Base-by-base conservation (phyloP, 2,113 vertebrate species). In the Melanerpes aurifrons region DNA sequence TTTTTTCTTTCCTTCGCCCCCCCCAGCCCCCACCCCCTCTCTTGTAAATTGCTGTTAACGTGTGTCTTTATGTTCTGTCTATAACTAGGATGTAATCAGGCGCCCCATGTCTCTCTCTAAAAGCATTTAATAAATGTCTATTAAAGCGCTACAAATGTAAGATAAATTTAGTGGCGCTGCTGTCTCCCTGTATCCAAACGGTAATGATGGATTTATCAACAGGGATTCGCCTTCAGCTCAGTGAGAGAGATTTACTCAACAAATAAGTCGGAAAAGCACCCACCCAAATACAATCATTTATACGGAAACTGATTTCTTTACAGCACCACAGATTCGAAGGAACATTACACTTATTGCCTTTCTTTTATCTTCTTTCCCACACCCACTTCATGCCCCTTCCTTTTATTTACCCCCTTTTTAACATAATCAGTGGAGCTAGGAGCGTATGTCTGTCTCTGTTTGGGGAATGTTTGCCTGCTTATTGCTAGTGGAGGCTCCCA, bases 91-190 rank as follows among this genome's bases (percentile, higher is more conserved):
- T 98, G 97, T 98, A 98, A 98, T 98, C 98, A 98, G 96, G 97
- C 97, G 94, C 98, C 97, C 97, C 98, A 98, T 97, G 97, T 97
- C 97, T 98, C 97, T 97, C 98, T 97, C 97, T 98, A 97, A 98
- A 98, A 98, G 97, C 98, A 98, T 98, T 98, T 98, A 98, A 98
- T 98, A 98, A 98, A 98, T 98, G 98, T 98, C 98, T 98, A 98
- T 98, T 98, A 98, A 98, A 98, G 97, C 95, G 96, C 98, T 97
- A 97, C 97, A 97, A 98, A 98, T 97, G 97, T 97, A 98, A 98
- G 98, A 98, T 98, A 98, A 98, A 98, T 98, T 98, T 98, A 98
- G 98, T 98, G 97, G 97, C 96, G 92, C 92, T 95, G 97, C 98
- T 97, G 97, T 97, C 97, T 98, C 97, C 96, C 97, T 95, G 97